Base-by-base conservation (phyloP, 1,140 invertebrate genomes). In the Dendrolimus punctatus region DNA sequence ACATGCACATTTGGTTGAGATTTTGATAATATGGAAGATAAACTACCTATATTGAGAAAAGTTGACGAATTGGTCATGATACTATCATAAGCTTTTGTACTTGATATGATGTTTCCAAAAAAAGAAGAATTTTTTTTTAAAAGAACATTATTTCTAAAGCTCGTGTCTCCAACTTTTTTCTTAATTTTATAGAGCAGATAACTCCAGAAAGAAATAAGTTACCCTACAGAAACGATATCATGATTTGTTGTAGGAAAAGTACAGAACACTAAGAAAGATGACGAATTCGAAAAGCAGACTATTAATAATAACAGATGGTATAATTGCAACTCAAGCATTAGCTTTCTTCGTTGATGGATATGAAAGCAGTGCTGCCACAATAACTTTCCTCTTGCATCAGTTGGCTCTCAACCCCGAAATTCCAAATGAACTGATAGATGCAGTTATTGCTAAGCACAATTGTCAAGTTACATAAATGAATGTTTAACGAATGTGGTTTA, bases 1-100 rank as follows among this genome's bases (percentile, higher is more conserved):
- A 83, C 82, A 5, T 89, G 87, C 60, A 89, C 89, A 6, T 91
- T 91, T 60, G 90, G 90, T 9, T 55, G 91, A 5, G 80, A 90
- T 43, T 85, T 87, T 37, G 88, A 91, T 58, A 53, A 43, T 7
- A 36, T 51, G 5, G 38, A 59, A 37, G 51, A 69, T 6, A 52
- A 60, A 44, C 23, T 54, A 4, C 40, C 62, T 5, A 55, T 62
- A 0, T 57, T 68, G 7, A 43, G 63, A 42, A 43, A 60, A 42
- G 71, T 40, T 51, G 83, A 57, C 36, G 49, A 59, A 5, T 9
- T 66, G 0, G 54, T 68, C 5, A 67, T 70, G 6, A 42, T 42
- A 6, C 40, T 39, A 6, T 60, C 39, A 37, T 67, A 51, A 3
- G 44, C 49, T 4, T n/a, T 39, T n/a, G 73, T 73, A 56, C 46